Percentiles rank a stretch among this genome's conserved stretches.
Evolutionary conservation across 2,113 vertebrate genomes (phyloP).

Genomic region (Tetraodon nigroviridis): DNA sequence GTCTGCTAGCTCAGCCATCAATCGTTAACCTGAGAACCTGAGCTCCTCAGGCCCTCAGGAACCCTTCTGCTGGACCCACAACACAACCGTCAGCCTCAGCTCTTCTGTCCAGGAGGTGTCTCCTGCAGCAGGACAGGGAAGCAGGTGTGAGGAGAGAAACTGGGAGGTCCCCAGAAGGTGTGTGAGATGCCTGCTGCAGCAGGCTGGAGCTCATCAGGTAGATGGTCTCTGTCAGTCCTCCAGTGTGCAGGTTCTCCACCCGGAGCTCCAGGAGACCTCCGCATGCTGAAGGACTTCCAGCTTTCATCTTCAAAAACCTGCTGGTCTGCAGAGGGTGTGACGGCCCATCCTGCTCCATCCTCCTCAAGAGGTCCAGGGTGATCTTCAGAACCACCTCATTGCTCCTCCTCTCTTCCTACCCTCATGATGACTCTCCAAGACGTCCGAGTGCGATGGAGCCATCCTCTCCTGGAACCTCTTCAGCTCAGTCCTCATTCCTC

Average conservation of each 20-base stretch:
- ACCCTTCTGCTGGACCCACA: no score
- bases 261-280: background rate
- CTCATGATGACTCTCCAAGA: background rate
- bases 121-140: no score
- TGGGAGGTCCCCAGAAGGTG: background rate
- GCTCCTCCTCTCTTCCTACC: slow-evolving; percentile 18
- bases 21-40: no score
- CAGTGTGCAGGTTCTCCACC: no score
- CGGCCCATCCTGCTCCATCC: background rate
- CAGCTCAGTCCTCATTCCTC: slow-evolving; percentile 19
- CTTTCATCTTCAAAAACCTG: background rate
- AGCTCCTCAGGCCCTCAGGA: no score
- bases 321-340: slow-evolving; percentile 7
- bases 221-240: no score
- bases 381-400: slow-evolving; percentile 32
- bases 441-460: slow-evolving; percentile 3
- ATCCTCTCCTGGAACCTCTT: slow-evolving; percentile 7
- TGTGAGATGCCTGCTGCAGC: no score
- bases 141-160: no score
- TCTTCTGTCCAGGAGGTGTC: no score
- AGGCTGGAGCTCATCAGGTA: no score
- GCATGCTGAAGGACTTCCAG: background rate
- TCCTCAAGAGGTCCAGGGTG: background rate
- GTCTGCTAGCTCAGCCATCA: background rate
- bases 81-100: no score